phyloP scores from a whole-genome alignment of 1,140 invertebrate genomes.

The Nebria ingens region DNA sequence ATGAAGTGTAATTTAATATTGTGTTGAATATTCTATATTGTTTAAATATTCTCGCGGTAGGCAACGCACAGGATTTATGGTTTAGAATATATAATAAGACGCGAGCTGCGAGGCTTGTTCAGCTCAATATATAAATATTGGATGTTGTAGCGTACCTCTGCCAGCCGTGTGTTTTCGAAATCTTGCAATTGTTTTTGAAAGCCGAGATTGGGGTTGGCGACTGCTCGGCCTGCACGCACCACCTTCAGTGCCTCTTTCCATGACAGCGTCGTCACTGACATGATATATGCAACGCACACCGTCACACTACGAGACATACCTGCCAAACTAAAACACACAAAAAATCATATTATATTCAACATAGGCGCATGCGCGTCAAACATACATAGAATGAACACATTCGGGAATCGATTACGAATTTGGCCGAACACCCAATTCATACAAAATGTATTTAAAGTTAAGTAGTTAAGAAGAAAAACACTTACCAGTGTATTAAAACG shows the following conservation, averaged over 20 bases:
- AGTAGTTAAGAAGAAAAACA: slow-evolving; percentile 14
- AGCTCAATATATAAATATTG: slow-evolving; percentile 8
- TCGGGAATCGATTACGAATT: no score
- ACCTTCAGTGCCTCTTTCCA: slow-evolving; percentile 92
- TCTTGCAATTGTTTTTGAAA: slow-evolving; percentile 91
- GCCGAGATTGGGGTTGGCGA: slow-evolving; percentile 91
- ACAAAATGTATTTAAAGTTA: neutral
- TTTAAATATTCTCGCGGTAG: no score
- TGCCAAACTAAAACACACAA: slow-evolving; percentile 57
- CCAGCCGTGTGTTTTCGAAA: slow-evolving; percentile 72
- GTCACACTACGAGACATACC: slow-evolving; percentile 95
- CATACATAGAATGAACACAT: no score
- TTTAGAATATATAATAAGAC: no score
- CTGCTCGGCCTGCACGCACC: slow-evolving; percentile 75
- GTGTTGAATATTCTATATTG: no score
- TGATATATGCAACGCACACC: slow-evolving; percentile 87
- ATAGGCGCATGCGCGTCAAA: no score
- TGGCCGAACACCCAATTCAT: no score
- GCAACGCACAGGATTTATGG: no score
- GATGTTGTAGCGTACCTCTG: slow-evolving; percentile 49
- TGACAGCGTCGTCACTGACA: slow-evolving; percentile 82
- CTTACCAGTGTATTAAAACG: slow-evolving; percentile 92
- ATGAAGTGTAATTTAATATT: no score
- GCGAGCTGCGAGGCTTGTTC: neutral
- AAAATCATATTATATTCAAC: no score